phyloP scores from a whole-genome alignment of 2,888 invertebrate species.

The Euclidia mi region DNA sequence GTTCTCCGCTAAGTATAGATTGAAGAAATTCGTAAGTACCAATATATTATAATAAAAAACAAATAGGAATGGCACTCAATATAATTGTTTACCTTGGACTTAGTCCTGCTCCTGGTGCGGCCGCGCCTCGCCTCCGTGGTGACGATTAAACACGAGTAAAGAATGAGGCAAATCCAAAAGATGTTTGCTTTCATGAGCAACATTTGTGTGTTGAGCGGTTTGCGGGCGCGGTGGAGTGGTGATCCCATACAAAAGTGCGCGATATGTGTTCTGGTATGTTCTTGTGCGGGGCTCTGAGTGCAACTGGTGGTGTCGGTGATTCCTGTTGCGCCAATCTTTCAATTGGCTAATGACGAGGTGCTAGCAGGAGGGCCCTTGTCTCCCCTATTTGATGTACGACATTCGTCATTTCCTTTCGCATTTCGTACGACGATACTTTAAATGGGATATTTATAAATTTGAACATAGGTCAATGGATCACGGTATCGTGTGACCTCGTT shows the following conservation, averaged over 20 bases:
- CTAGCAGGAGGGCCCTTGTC: slow-evolving; percentile 81
- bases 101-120: slow-evolving; percentile 92
- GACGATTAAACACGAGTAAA: slow-evolving; percentile 65
- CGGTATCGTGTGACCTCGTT: slow-evolving; percentile 35
- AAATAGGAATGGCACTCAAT: too few relatives aligned
- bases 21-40: too few relatives aligned
- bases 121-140: slow-evolving; percentile 91
- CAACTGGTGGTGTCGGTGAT: slow-evolving; percentile 70
- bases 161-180: slow-evolving; percentile 63
- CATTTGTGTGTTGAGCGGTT: slow-evolving; percentile 58
- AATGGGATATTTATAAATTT: slow-evolving; percentile 55
- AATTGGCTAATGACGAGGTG: slow-evolving; percentile 86
- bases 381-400: slow-evolving; percentile 77
- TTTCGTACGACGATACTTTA: slow-evolving; percentile 66
- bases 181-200: slow-evolving; percentile 65
- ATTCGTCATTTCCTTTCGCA: slow-evolving; percentile 79
- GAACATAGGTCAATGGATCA: slow-evolving; percentile 49
- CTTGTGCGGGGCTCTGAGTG: slow-evolving; percentile 64
- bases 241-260: slow-evolving; percentile 4
- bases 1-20: too few relatives aligned
- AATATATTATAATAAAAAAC: too few relatives aligned
- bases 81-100: slow-evolving; percentile 91
- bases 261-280: slow-evolving; percentile 55
- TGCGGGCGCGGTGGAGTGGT: slow-evolving; percentile 15
- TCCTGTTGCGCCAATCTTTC: slow-evolving; percentile 80